Percentiles rank a stretch among this genome's conserved stretches.
Evolutionary conservation across 1,140 invertebrate species (phyloP).

Genomic region (Zaprionus kolodkinae): DNA sequence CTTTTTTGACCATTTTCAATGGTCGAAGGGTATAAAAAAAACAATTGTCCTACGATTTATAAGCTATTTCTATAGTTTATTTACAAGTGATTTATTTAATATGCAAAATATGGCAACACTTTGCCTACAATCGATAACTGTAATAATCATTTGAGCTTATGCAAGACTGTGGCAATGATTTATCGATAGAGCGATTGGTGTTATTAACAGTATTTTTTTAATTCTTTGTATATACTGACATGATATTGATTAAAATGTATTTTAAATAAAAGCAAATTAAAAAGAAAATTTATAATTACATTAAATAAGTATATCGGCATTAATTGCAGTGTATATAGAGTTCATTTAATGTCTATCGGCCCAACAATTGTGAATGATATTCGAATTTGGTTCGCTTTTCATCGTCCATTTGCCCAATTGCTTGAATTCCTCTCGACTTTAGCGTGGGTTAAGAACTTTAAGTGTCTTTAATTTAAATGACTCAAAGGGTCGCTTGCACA

Average conservation of each 20-base stretch:
- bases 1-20: no score
- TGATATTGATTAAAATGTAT: no score
- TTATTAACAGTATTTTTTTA: not conserved
- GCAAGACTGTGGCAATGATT: not conserved
- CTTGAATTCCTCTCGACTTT: conserved; percentile 53
- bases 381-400: conserved; percentile 34
- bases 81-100: not conserved
- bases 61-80: not conserved
- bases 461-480: conserved; percentile 80
- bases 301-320: no score
- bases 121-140: no score
- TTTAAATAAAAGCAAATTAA: no score
- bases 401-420: conserved; percentile 53
- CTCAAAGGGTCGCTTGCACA: conserved; percentile 56
- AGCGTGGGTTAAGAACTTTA: conserved; percentile 57
- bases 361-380: conserved; percentile 37
- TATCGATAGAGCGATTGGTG: not conserved
- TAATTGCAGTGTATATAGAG: not conserved
- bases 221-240: no score
- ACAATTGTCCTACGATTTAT: not conserved
- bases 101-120: no score
- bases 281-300: no score
- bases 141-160: no score
- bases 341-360: not conserved
- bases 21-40: no score